Evolutionary conservation across 1,140 invertebrate genomes (phyloP).

Genomic region (Gryllus bimaculatus): DNA sequence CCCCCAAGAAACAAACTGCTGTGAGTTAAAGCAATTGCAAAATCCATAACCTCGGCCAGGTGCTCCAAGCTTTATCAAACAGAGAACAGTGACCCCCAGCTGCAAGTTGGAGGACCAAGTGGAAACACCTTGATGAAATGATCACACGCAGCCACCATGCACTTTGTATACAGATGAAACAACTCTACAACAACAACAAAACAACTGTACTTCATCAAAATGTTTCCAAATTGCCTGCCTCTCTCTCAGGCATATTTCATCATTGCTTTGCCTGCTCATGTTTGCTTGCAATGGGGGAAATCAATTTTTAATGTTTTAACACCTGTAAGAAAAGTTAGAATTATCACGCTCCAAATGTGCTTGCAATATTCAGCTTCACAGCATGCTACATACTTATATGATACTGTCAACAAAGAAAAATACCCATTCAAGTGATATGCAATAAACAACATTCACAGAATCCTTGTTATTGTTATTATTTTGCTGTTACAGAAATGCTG

Average conservation of each 20-base stretch:
- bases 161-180: background rate
- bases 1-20: background rate
- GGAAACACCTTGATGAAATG: constrained; percentile 43
- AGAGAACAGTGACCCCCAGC: constrained; percentile 8
- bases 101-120: constrained; percentile 24
- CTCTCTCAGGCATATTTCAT: background rate
- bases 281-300: constrained; percentile 1
- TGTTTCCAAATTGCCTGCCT: constrained; percentile 33
- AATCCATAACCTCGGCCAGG: too few species aligned
- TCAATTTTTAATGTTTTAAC: background rate
- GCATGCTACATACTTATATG: background rate
- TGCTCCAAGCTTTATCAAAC: too few species aligned
- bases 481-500: background rate
- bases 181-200: background rate
- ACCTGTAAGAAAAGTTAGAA: background rate
- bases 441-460: background rate
- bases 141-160: constrained; percentile 31
- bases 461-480: background rate
- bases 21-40: background rate
- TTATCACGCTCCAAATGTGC: background rate
- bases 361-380: background rate
- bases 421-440: background rate
- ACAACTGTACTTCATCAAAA: constrained; percentile 33
- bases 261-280: background rate
- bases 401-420: background rate